Conservation (phyloP, 2,113 vertebrate species). For the Ceuthmochares aereus region DNA sequence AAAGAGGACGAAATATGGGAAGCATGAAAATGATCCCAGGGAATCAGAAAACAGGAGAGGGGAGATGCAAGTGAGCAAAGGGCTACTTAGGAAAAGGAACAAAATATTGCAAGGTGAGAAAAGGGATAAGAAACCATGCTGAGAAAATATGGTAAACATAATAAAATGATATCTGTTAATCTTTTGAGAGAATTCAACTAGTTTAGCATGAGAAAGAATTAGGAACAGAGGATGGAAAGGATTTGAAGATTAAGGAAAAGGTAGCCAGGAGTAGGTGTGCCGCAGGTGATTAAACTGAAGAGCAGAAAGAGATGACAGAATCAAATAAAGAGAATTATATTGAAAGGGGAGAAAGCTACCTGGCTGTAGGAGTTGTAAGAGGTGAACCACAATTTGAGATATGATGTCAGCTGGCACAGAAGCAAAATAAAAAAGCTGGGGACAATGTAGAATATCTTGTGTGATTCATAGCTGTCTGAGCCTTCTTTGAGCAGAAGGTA, state of each 20-base stretch:
- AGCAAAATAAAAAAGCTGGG: not conserved
- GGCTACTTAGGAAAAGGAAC: not conserved
- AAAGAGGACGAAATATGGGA: not conserved
- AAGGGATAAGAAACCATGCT: not conserved
- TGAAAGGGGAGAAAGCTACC: not conserved
- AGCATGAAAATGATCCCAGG: not conserved
- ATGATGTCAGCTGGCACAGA: not conserved
- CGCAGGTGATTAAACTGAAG: not conserved
- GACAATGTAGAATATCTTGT: accelerated
- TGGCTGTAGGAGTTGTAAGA: not conserved
- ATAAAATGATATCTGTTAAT: not conserved
- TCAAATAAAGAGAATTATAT: not conserved
- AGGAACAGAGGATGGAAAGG: not conserved
- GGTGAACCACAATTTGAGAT: not conserved
- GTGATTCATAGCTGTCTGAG: not conserved
- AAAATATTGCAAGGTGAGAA: not conserved
- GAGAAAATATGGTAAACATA: not conserved
- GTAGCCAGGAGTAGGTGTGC: not conserved
- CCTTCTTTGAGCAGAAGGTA: not conserved
- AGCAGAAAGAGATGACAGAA: not conserved
- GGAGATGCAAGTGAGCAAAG: not conserved
- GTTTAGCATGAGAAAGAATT: not conserved
- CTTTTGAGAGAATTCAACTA: not conserved
- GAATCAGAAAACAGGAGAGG: not conserved
- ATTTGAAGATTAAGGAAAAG: not conserved